phyloP scores from a whole-genome alignment of 2,113 vertebrate genomes.

The Otis tarda region DNA sequence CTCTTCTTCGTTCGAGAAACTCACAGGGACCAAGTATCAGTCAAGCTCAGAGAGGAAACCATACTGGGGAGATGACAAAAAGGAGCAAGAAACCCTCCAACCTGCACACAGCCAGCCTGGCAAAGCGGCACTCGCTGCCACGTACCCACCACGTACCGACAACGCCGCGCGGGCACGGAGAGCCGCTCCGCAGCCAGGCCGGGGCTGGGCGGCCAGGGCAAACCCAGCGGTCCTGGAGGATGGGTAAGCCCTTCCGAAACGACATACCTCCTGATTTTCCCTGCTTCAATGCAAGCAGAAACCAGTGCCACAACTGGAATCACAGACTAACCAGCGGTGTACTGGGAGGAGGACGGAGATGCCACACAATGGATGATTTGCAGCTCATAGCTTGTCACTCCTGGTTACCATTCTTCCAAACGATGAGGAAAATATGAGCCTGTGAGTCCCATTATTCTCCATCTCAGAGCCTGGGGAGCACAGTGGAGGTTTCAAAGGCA shows the following conservation, averaged over 20 bases:
- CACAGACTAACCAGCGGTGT: accelerated
- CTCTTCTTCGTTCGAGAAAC: background rate
- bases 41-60: background rate
- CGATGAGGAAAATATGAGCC: background rate
- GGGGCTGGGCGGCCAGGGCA: background rate
- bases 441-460: background rate
- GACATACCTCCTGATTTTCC: no score
- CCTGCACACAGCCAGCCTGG: background rate
- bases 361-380: background rate
- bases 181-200: background rate
- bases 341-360: background rate
- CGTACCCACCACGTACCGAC: accelerated
- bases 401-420: background rate
- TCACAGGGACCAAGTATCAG: background rate
- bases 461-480: background rate
- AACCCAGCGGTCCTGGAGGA: background rate
- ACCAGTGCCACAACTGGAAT: background rate
- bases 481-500: background rate
- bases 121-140: background rate
- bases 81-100: background rate
- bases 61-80: background rate
- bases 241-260: background rate
- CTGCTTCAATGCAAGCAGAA: background rate
- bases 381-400: background rate
- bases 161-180: background rate